Base-by-base conservation (phyloP, 2,113 vertebrate genomes). In the Macquaria australasica region DNA sequence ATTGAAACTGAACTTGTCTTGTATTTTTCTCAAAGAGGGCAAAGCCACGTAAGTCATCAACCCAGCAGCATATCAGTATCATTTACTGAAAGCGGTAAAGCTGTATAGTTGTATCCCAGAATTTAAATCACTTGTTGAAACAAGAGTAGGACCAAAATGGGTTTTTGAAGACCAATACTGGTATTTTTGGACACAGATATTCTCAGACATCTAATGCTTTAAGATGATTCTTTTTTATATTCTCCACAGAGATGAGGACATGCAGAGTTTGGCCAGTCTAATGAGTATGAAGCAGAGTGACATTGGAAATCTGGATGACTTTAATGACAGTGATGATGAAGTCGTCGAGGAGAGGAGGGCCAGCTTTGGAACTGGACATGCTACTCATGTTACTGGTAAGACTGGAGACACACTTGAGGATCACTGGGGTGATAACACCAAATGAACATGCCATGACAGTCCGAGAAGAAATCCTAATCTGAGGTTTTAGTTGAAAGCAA, bases 211-310 rank as follows among this genome's bases (percentile, higher is more conserved):
- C 10, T 23, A 15, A 37, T 21, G 11, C 21, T 50, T 20, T 31
- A 25, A 25, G 10, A 59, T 7, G 7, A 37, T 11, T 78, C 1
- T 25, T 41, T 20, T 1, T 82, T 15, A 34, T 50, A 10, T 21
- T 83, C 41, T 9, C 50, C 77, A 41, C 93, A 98, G 97, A 73
- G 97, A 98, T 1, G 97, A 98, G 66, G 97, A 98, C 93, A 98
- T 98, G 97, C 97, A 98, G 93, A 98, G 97, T 77, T 80, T 98
- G 73, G 97, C 97, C 76, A 98, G 97, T 90, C 95, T 98, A 20
- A 95, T 98, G 96, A 98, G 97, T 6, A 92, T 97, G 82, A 98
- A 98, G 67, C 96, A 95, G 37, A 95, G 95, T 0, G 97, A 98
- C 0, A 93, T 98, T 16, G 97, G 96, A 6, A 97, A 98, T 90